These are phyloP conservation scores for Linnaemya tessellans DNA, from an alignment of 2,888 invertebrate genomes.

Conservation along the genomic window DNA sequence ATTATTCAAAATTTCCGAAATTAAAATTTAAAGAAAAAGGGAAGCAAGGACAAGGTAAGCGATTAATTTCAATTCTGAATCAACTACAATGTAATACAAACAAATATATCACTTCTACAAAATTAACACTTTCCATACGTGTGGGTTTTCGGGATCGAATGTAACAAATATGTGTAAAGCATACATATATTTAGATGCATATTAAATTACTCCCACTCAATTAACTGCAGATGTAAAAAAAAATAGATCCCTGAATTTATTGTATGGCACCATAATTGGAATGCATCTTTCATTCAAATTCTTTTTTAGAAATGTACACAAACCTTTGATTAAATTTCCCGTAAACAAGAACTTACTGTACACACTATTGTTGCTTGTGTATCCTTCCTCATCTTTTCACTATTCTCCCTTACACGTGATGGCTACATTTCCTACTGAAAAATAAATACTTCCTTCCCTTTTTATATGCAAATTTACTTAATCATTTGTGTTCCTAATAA, in stretches of 20 bases:
- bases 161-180: neutral
- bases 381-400: constrained; percentile 14
- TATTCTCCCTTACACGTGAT: constrained; percentile 3
- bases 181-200: neutral
- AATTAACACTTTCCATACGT: constrained; percentile 25
- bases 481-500: neutral
- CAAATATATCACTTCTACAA: constrained; percentile 15
- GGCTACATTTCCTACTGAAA: constrained; percentile 4
- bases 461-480: neutral
- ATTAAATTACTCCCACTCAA: neutral
- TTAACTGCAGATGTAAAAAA: constrained; percentile 3
- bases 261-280: constrained; percentile 38
- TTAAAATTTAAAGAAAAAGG: constrained; percentile 88
- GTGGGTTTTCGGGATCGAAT: constrained; percentile 11
- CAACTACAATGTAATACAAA: neutral
- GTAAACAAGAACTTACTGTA: neutral
- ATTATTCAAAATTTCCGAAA: constrained; percentile 65
- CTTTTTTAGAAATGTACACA: constrained; percentile 24
- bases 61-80: constrained; percentile 41
- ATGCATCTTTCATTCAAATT: neutral
- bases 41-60: constrained; percentile 94
- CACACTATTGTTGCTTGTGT: neutral
- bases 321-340: neutral
- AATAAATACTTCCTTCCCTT: neutral
- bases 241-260: constrained; percentile 18